Percentiles rank a stretch among this genome's conserved stretches.
These are phyloP conservation scores for Hippoglossus hippoglossus DNA, from an alignment of 2,797 vertebrate species.

Conservation along the genomic window DNA sequence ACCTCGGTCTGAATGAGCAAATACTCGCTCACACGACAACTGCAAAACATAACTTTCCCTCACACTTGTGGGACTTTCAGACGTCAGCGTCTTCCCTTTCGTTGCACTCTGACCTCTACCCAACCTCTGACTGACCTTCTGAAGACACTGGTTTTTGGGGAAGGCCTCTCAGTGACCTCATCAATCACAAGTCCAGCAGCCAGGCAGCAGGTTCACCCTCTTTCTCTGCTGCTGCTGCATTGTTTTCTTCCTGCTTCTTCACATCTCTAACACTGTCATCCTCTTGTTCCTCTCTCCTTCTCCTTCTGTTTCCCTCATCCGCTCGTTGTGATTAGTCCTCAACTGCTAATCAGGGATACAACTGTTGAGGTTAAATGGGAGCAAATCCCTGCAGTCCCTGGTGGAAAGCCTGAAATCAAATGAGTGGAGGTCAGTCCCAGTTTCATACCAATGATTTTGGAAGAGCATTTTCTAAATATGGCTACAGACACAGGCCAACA, in stretches of 20 bases:
- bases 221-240: slow-evolving; percentile 49
- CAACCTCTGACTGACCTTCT: slow-evolving; percentile 79
- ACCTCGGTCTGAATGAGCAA: not conserved
- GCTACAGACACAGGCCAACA: too few relatives aligned
- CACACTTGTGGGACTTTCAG: slow-evolving; percentile 23
- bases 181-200: slow-evolving; percentile 80
- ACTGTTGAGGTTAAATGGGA: too few relatives aligned
- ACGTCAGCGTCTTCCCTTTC: slow-evolving; percentile 61
- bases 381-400: too few relatives aligned
- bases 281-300: too few relatives aligned
- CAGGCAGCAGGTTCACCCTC: slow-evolving; percentile 71
- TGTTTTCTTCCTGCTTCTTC: slow-evolving; percentile 45
- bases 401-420: too few relatives aligned
- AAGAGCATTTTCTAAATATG: too few relatives aligned
- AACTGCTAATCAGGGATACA: too few relatives aligned
- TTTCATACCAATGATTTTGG: too few relatives aligned
- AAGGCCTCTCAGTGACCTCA: slow-evolving; percentile 83
- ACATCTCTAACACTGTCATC: too few relatives aligned
- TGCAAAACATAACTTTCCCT: not conserved
- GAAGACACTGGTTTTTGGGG: slow-evolving; percentile 70
- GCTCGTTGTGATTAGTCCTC: too few relatives aligned
- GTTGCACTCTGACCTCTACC: slow-evolving; percentile 77
- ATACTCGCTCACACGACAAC: not conserved
- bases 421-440: too few relatives aligned
- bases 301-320: too few relatives aligned